Base-by-base conservation (phyloP, 2,797 vertebrate species). In the Sebastes elongatus region DNA sequence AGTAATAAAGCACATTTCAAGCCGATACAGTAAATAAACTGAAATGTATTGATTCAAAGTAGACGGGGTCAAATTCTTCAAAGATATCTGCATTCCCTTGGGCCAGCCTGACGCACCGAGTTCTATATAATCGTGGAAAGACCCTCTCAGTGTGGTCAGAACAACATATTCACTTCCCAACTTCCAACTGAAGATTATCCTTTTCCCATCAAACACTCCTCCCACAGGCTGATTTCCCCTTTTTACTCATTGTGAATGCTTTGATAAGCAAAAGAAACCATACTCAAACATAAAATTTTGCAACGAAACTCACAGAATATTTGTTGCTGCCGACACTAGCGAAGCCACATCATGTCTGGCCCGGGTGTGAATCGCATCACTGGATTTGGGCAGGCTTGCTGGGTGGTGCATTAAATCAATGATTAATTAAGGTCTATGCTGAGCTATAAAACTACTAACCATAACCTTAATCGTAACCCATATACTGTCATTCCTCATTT, bases 151-250 rank as follows among this genome's bases (percentile, higher is more conserved):
- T 81, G 77, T 70, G 71, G 80, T 79, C 22, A 76, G 57, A 57
- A 63, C 49, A 81, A 74, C 77, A 80, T 30, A 82, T 56, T 78
- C 52, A 59, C 53, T 75, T 61, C 60, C 83, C 75, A 76, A 6
- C 22, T 73, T 83, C 55, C 64, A 66, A 81, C 38, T 61, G 11
- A 73, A 81, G 76, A 72, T 59, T 73, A 60, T 78, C 64, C 74
- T 73, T 81, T 86, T 85, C 75, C 82, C 82, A 83, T 81, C 52
- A 84, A 85, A 59, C 57, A 62, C 9, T 52, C 32, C 22, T 74
- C 83, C 86, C 74, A 74, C 76, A 18, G 28, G 10, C 69, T 78
- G 70, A 82, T 49, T 86, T 76, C 20, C 63, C 63, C 9, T 35
- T 86, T 87, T 75, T 66, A 75, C 62, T 82, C 73, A 80, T 16